A percentile compares a stretch with the other conserved stretches of the same genome.
Conservation (phyloP, 2,113 vertebrate species). For the Podiceps cristatus region DNA sequence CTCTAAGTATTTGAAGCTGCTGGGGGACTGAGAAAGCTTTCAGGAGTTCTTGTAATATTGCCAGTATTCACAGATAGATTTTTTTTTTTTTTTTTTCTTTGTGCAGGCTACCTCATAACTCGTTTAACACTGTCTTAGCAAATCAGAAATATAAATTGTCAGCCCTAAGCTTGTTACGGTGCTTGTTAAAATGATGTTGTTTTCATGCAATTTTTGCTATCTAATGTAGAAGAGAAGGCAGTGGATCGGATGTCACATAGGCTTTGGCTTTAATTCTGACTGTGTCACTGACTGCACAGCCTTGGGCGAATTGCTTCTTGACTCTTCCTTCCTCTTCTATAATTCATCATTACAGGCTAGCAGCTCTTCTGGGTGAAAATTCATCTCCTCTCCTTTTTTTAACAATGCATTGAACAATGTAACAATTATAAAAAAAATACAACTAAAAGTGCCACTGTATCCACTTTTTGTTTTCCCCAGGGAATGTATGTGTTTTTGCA, state of each 20-base stretch:
- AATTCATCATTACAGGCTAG: background rate
- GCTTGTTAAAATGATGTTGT: background rate
- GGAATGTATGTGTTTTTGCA: slow-evolving; percentile 99
- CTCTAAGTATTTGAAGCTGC: background rate
- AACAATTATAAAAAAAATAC: background rate
- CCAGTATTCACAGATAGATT: background rate
- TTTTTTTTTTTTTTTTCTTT: background rate
- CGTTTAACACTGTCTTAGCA: background rate
- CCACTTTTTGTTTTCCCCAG: slow-evolving; percentile 71
- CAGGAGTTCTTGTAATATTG: background rate
- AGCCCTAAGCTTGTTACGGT: background rate
- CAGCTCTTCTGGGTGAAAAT: background rate
- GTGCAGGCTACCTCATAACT: background rate
- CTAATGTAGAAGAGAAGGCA: background rate
- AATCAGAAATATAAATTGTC: background rate
- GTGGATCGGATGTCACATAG: background rate
- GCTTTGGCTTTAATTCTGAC: background rate
- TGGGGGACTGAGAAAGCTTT: background rate
- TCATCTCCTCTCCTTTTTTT: background rate
- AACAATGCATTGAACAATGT: background rate
- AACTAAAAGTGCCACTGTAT: background rate
- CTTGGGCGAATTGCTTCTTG: background rate
- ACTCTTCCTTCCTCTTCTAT: background rate
- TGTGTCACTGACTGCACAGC: background rate
- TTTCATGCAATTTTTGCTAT: background rate